Percentiles rank a stretch among this genome's conserved stretches.
phyloP scores from a whole-genome alignment of 2,797 vertebrate genomes.

The Tragelaphus oryx region DNA sequence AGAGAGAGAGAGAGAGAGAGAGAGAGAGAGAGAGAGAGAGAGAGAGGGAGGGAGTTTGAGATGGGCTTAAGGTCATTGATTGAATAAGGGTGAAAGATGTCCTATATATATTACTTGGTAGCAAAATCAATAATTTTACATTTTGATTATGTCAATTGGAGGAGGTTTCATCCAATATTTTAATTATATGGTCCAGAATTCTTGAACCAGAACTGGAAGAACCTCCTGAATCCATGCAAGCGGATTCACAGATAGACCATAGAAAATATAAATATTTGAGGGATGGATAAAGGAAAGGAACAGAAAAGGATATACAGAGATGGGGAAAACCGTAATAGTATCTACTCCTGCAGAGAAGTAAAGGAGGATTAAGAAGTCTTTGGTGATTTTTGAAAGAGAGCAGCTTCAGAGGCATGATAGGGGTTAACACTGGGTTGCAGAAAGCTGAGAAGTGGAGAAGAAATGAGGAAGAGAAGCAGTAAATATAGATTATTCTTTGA shows the following conservation, averaged over 20 bases:
- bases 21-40: no score
- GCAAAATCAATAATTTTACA: slow-evolving; percentile 21
- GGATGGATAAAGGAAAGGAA: slow-evolving; percentile 15
- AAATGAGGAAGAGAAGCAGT: background rate
- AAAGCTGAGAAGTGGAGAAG: background rate
- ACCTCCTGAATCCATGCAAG: slow-evolving; percentile 22
- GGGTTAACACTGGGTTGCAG: background rate
- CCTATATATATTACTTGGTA: background rate
- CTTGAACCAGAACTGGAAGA: slow-evolving; percentile 3
- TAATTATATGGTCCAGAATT: slow-evolving; percentile 7
- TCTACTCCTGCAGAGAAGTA: background rate
- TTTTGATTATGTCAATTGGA: slow-evolving; percentile 34
- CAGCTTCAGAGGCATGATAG: background rate
- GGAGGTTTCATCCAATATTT: slow-evolving; percentile 35
- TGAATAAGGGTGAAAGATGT: background rate
- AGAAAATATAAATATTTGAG: slow-evolving; percentile 28
- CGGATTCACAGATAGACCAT: background rate
- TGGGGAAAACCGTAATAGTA: background rate
- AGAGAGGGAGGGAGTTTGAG: background rate
- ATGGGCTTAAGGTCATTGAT: background rate
- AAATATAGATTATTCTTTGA: background rate
- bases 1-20: no score
- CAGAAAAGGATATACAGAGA: background rate
- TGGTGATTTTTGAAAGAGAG: background rate
- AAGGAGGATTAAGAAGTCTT: background rate